Evolutionary conservation across 2,113 vertebrate genomes (phyloP).

Genomic region (Cottus gobio): DNA sequence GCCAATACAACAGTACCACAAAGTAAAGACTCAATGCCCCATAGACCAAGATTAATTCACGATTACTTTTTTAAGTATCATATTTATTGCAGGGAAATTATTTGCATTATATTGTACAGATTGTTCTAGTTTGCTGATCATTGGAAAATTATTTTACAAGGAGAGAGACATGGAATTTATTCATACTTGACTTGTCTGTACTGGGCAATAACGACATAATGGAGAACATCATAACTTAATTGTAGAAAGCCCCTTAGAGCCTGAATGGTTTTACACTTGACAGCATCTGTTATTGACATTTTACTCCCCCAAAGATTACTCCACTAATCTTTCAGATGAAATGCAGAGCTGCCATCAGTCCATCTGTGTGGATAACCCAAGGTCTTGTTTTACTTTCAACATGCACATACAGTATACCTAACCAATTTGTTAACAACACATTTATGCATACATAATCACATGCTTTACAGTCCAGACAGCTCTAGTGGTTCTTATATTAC

Average conservation of each 20-base stretch:
- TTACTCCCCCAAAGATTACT: background rate
- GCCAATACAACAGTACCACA: background rate
- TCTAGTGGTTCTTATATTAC: background rate
- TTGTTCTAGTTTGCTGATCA: background rate
- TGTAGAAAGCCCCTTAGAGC: background rate
- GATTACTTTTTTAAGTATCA: background rate
- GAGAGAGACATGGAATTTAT: background rate
- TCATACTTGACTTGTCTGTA: background rate
- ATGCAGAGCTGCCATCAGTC: slow-evolving; percentile 6
- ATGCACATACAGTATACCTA: slow-evolving; percentile 9
- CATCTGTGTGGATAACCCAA: background rate
- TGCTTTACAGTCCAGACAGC: slow-evolving; percentile 21
- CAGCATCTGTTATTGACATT: background rate
- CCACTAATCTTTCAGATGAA: slow-evolving; percentile 12
- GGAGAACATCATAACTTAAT: slow-evolving; percentile 14
- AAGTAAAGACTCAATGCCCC: background rate
- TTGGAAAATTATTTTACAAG: background rate
- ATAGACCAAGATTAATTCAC: background rate
- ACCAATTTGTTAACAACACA: background rate
- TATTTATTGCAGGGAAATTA: background rate
- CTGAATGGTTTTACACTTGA: background rate
- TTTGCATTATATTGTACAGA: slow-evolving; percentile 1
- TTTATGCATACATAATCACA: background rate
- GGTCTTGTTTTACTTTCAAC: slow-evolving; percentile 13
- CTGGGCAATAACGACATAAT: background rate